Percentiles rank a stretch among this genome's conserved stretches.
These are phyloP conservation scores for Phrynosoma platyrhinos DNA, from an alignment of 2,113 vertebrate species.

Conservation along the genomic window DNA sequence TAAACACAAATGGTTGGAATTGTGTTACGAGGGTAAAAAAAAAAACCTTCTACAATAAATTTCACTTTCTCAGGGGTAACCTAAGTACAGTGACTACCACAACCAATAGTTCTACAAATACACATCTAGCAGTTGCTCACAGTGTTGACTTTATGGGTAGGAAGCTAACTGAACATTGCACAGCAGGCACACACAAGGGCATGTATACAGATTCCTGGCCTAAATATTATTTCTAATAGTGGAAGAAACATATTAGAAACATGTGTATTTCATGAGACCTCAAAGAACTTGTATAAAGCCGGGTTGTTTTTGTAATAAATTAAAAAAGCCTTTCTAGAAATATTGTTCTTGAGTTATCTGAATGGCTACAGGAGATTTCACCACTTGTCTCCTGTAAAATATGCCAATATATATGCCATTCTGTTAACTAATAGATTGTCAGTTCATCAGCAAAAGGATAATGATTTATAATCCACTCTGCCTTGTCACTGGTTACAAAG, in stretches of 20 bases:
- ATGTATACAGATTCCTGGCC: no score
- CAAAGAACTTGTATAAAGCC: not conserved
- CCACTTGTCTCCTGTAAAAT: not conserved
- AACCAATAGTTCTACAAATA: no score
- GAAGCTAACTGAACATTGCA: no score
- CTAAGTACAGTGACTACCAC: no score
- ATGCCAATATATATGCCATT: not conserved
- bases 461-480: not conserved
- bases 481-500: conserved; percentile 6
- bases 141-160: no score
- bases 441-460: not conserved
- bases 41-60: no score
- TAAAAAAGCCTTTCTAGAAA: not conserved
- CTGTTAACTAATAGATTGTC: not conserved
- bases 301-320: not conserved
- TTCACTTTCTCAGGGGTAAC: no score
- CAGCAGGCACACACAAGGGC: no score
- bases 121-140: no score
- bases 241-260: not conserved
- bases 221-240: not conserved
- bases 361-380: not conserved
- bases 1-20: no score
- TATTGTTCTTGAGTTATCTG: not conserved
- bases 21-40: no score
- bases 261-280: not conserved